These are phyloP conservation scores for Anabacerthia variegaticeps DNA, from an alignment of 2,797 vertebrate species.

Conservation along the genomic window DNA sequence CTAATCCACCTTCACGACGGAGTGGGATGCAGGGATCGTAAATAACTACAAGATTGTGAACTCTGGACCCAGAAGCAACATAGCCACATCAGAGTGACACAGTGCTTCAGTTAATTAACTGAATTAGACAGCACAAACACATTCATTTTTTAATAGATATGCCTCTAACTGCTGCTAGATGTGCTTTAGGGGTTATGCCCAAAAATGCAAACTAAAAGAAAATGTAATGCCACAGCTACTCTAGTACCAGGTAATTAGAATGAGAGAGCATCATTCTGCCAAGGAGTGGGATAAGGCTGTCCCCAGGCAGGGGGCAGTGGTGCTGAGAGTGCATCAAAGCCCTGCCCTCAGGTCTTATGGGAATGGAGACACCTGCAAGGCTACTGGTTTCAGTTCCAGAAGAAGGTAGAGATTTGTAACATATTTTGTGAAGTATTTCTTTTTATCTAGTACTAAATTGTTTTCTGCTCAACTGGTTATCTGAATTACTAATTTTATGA, in stretches of 20 bases:
- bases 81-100: background rate
- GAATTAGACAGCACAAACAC: background rate
- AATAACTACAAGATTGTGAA: background rate
- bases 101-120: conserved; percentile 14
- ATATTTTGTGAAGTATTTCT: background rate
- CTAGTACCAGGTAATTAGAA: background rate
- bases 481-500: background rate
- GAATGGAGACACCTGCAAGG: background rate
- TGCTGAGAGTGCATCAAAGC: background rate
- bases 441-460: background rate
- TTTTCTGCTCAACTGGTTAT: background rate
- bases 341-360: background rate
- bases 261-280: background rate
- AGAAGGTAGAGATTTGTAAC: background rate
- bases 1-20: background rate
- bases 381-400: background rate
- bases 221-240: accelerated
- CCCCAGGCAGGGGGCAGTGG: background rate
- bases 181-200: background rate
- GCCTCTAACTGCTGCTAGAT: background rate
- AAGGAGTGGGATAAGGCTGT: background rate
- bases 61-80: background rate
- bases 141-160: background rate
- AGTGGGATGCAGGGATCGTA: background rate
- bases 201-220: background rate